phyloP scores from a whole-genome alignment of 1,140 invertebrate genomes.

The Formica exsecta region DNA sequence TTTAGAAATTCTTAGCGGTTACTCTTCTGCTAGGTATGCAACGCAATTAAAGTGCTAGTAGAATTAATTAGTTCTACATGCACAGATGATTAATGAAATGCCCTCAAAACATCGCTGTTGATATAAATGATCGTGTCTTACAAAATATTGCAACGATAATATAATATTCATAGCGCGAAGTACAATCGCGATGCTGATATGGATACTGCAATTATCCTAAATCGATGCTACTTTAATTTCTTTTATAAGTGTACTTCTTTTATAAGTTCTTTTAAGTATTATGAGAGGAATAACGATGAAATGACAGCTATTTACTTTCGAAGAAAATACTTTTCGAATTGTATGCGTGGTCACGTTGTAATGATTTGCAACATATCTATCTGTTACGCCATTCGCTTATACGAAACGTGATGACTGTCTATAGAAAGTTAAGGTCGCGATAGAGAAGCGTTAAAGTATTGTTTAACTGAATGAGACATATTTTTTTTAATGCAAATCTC shows the following conservation, averaged over 20 bases:
- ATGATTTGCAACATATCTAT: slow-evolving; percentile 45
- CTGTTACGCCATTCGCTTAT: not conserved
- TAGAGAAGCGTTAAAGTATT: not conserved
- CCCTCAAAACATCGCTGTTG: not conserved
- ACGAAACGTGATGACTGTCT: slow-evolving; percentile 19
- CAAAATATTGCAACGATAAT: not conserved
- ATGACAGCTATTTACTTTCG: slow-evolving; percentile 17
- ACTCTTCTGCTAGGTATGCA: not conserved
- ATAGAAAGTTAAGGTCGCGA: slow-evolving; percentile 40
- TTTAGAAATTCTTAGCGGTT: not conserved
- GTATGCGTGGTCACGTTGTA: slow-evolving; percentile 18
- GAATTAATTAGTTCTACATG: slow-evolving; percentile 2
- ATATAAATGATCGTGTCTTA: not conserved
- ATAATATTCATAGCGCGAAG: not conserved
- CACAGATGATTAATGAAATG: slow-evolving; percentile 1
- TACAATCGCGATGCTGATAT: not conserved
- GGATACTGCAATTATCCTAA: not conserved
- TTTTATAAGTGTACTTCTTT: not conserved
- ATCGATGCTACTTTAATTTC: not conserved
- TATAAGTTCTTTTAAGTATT: not conserved
- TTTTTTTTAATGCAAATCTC: slow-evolving; percentile 31
- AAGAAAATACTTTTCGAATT: slow-evolving; percentile 11
- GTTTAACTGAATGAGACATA: not conserved
- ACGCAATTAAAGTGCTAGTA: not conserved
- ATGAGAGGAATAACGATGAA: slow-evolving; percentile 10